Percentiles rank a stretch among this genome's conserved stretches.
phyloP scores from a whole-genome alignment of 2,797 vertebrate genomes.

The Phalanger gymnotis region DNA sequence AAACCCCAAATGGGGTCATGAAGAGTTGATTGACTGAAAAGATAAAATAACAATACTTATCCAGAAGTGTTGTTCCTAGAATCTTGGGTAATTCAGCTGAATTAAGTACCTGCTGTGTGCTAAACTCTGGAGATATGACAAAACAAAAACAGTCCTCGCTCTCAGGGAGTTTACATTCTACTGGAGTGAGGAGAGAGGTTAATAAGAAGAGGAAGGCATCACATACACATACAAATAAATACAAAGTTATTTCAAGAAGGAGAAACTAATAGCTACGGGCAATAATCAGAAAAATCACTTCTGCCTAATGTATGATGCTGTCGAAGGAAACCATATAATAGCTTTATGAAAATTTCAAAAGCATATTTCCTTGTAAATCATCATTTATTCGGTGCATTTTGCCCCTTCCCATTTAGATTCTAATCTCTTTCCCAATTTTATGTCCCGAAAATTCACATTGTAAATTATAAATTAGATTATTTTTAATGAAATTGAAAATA shows the following conservation, averaged over 20 bases:
- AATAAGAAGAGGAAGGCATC: neutral
- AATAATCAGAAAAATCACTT: neutral
- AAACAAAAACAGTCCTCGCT: neutral
- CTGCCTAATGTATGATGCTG: neutral
- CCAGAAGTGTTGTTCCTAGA: neutral
- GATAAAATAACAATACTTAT: neutral
- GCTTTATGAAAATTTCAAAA: neutral
- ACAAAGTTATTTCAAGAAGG: neutral
- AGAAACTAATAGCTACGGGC: neutral
- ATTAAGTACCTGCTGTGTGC: neutral
- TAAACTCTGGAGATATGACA: neutral
- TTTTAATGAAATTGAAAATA: neutral
- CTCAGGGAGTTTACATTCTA: neutral
- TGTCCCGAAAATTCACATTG: neutral
- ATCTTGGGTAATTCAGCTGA: neutral
- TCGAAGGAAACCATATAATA: neutral
- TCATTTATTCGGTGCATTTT: neutral
- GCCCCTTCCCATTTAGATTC: neutral
- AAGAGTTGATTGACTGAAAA: neutral
- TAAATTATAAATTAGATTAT: neutral
- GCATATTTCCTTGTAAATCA: neutral
- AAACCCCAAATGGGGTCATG: neutral
- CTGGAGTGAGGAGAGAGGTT: neutral
- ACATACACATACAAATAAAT: neutral
- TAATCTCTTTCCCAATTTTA: neutral